Evolutionary conservation across 1,140 invertebrate genomes (phyloP), one percentile per base, ranked within the genome.

Genomic region (Drosophila sp.): DNA sequence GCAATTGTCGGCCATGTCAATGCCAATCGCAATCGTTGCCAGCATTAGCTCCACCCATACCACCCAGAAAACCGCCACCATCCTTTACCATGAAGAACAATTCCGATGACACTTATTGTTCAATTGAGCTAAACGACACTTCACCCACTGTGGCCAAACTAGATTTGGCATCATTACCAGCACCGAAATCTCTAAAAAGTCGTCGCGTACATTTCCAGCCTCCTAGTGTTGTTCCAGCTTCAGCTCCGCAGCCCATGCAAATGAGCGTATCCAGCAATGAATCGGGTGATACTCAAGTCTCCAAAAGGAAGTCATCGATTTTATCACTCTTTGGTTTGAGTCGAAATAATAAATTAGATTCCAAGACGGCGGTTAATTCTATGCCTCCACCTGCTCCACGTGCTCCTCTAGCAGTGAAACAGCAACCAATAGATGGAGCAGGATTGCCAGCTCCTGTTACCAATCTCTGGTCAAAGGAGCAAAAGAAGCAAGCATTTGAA

Each of bases 401-500:
- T 10, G n/a, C 50, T 6, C 83, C 83, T 1, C 38, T 86, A 62
- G 76, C 83, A 2, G 1, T 61, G 0, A 86, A 79, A 56, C 54
- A 60, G 62, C 83, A 79, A 11, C 23, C 54, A 0, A 70, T 71
- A 5, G 84, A 80, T 35, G 66, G 73, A 10, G 44, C 27, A 54
- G 38, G 33, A 58, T 27, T 63, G 69, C n/a, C 70, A 58, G 17
- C 27, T 56, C 30, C 44, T 74, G 44, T 55, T 41, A 62, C 82
- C 33, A 90, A 77, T 30, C 80, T 84, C 29, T 93, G 93, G 93
- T 93, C 92, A 32, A 91, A 91, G 60, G 92, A 93, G 70, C 91
- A 90, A 54, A 93, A 93, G 69, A 92, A 91, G 23, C 87, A 93
- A 23, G 93, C 93, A 2, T 93, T 93, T 72, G 91, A 93, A 66